Conservation (phyloP, 2,888 invertebrate genomes). For the Pelosia muscerda region DNA sequence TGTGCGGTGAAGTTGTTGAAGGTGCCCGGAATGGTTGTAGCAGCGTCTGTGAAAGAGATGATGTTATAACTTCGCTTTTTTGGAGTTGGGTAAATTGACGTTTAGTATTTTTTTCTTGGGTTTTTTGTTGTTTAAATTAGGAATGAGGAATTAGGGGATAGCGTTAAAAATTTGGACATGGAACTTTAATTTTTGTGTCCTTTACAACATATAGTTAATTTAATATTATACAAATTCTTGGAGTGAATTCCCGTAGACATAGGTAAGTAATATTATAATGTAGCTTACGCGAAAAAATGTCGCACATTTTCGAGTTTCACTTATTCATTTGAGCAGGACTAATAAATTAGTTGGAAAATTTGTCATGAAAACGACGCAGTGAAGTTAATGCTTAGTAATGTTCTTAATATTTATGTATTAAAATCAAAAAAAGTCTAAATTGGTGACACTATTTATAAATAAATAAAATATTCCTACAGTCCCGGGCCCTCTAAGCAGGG, state of each 20-base stretch:
- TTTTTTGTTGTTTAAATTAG: background rate
- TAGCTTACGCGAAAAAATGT: background rate
- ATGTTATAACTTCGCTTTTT: background rate
- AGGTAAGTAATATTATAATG: background rate
- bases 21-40: conserved; percentile 89
- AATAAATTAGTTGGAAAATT: too few species aligned
- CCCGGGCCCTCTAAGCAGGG: too few species aligned
- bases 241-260: background rate
- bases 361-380: too few species aligned
- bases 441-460: too few species aligned
- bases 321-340: background rate
- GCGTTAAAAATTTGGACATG: too few species aligned
- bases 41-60: conserved; percentile 74
- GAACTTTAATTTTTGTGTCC: too few species aligned
- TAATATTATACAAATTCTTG: background rate
- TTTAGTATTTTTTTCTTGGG: background rate
- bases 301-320: background rate
- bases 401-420: too few species aligned
- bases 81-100: background rate
- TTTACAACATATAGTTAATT: background rate
- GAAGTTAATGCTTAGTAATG: too few species aligned
- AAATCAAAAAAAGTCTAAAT: too few species aligned
- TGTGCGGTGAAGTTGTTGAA: conserved; percentile 87
- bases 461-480: too few species aligned
- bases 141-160: background rate